Evolutionary conservation across 2,113 vertebrate genomes (phyloP).

Genomic region (Talpa occidentalis): DNA sequence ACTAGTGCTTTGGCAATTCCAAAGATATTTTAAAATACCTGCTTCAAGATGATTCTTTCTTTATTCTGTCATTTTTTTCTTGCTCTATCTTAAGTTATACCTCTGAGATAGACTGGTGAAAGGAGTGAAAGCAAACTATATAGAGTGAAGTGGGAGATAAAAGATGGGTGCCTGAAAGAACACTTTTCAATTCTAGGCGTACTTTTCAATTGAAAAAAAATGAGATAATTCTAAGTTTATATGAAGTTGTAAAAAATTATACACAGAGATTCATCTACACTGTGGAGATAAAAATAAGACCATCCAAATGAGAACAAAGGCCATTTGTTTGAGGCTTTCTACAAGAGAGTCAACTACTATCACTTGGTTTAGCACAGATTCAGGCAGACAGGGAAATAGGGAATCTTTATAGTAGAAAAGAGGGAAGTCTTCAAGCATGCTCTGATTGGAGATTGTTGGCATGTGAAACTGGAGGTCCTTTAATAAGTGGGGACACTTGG

Average conservation of each 20-base stretch:
- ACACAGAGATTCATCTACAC: background rate
- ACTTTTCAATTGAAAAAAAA: background rate
- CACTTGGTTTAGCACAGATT: background rate
- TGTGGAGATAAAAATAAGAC: background rate
- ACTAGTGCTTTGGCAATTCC: background rate
- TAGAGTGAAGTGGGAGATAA: background rate
- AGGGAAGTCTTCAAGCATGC: background rate
- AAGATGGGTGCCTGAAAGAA: background rate
- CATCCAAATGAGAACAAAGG: background rate
- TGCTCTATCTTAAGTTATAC: background rate
- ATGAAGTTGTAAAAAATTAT: background rate
- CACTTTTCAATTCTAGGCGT: background rate
- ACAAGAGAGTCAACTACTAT: background rate
- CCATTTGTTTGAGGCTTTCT: background rate
- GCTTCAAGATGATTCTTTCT: background rate
- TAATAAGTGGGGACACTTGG: background rate
- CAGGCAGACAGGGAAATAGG: background rate
- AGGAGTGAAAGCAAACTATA: background rate
- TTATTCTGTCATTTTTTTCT: background rate
- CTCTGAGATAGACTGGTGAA: background rate
- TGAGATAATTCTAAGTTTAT: background rate
- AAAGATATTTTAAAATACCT: background rate
- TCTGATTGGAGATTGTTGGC: background rate
- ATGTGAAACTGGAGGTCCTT: background rate
- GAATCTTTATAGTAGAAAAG: background rate